Base-by-base conservation (phyloP, 2,113 vertebrate species). In the Periophthalmus modestus region DNA sequence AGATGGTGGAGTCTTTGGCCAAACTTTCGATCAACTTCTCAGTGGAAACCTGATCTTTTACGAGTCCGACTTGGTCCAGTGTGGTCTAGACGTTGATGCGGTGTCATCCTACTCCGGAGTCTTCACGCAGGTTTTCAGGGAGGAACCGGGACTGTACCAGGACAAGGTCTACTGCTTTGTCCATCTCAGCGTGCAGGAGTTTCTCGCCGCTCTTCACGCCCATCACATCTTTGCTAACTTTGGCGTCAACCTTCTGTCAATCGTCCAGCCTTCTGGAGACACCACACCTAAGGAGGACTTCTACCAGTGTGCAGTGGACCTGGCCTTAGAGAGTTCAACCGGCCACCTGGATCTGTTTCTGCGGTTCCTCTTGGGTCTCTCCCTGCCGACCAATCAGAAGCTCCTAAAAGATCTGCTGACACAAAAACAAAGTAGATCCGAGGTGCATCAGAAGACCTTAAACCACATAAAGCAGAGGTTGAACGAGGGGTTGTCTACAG, bases 41-140 rank as follows among this genome's bases (percentile, higher is more conserved):
- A 65, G 62, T n/a, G 62, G 62, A 43, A 65, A 65, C 62, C 33
- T 65, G 33, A 65, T 65, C 62, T 65, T 65, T 34, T 65, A 65
- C 10, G 62, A 65, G 19, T 39, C 62, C 6, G 62, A 65, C 3
- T 36, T 65, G 62, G n/a, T 11, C 7, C 1, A 65, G 2, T 65
- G 62, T 39, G 34, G 34, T 39, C 10, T 65, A 12, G 34, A 65
- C n/a, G 18, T 39, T 3, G 10, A n/a, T n/a, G 62, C 62, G 1
- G 62, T 19, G 7, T 65, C 62, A 18, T 36, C 18, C 33, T 65
- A 65, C 34, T 65, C 62, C 12, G 62, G 62, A 39, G 62, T 65
- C 16, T 65, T 65, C 34, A 65, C 62, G 0, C 62, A 65, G 4
- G 62, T 65, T 34, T 65, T 65, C 34, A 36, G 19, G 19, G 34